Evolutionary conservation across 2,888 invertebrate genomes (phyloP).

Genomic region (Cataglyphis altisquamis): DNA sequence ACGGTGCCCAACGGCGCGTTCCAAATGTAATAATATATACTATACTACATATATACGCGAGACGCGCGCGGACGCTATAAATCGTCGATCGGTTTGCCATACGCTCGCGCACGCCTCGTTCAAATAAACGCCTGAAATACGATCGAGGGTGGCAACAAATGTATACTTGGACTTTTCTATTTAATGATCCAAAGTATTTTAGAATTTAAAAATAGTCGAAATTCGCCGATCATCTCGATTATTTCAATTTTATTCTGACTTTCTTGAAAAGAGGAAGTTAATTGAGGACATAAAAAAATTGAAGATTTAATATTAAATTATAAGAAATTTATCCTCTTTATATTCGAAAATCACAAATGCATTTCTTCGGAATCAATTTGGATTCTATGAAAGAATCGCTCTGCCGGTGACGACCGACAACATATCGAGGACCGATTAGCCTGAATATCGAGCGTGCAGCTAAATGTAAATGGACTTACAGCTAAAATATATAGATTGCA

Average conservation of each 20-base stretch:
- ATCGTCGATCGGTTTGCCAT: conserved; percentile 19
- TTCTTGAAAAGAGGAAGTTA: background rate
- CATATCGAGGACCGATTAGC: conserved; percentile 42
- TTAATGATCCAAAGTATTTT: conserved; percentile 22
- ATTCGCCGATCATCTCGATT: background rate
- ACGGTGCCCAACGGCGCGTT: conserved; percentile 72
- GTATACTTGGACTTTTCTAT: conserved; percentile 1
- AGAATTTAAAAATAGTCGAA: conserved; percentile 2
- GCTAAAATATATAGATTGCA: conserved; percentile 44
- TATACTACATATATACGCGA: conserved; percentile 45
- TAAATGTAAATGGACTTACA: conserved; percentile 26
- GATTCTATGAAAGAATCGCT: background rate
- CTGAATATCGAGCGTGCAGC: conserved; percentile 37
- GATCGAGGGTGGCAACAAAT: conserved; percentile 58
- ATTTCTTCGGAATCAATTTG: background rate
- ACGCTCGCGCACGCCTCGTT: conserved; percentile 66
- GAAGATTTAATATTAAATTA: background rate
- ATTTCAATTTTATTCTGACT: background rate
- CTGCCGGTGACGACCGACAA: background rate
- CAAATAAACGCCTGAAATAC: conserved; percentile 77
- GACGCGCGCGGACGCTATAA: conserved; percentile 49
- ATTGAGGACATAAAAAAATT: background rate
- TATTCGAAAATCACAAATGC: background rate
- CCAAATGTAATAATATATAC: conserved; percentile 79
- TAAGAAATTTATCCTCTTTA: background rate